phyloP scores from a whole-genome alignment of 92 coral and sea anemone genomes.

The Epizoanthus illoricatus region DNA sequence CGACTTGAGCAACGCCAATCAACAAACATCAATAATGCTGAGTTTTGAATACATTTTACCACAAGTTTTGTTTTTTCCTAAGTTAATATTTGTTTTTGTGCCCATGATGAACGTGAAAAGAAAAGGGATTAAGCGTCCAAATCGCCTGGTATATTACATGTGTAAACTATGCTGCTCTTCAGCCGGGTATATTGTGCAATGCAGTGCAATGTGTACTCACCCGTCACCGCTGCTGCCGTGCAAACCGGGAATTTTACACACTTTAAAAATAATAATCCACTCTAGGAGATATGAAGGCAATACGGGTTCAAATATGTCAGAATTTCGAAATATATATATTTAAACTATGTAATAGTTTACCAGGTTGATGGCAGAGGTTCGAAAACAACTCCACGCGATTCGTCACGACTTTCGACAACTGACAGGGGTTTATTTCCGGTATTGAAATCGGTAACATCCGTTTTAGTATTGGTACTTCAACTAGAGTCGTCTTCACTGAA shows the following conservation, averaged over 20 bases:
- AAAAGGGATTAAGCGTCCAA: constrained; percentile 20
- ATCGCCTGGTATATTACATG: constrained; percentile 19
- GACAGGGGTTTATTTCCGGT: constrained; percentile 26
- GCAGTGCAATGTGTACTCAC: background rate
- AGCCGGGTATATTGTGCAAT: constrained; percentile 7
- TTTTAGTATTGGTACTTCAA: background rate
- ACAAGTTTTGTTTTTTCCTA: constrained; percentile 29
- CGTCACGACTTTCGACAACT: too few species aligned
- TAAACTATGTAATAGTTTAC: too few species aligned
- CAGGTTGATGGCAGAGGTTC: too few species aligned
- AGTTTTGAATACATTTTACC: constrained; percentile 34
- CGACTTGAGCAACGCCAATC: constrained; percentile 36
- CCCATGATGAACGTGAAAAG: constrained; percentile 19
- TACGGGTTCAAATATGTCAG: background rate
- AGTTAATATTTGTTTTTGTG: constrained; percentile 37
- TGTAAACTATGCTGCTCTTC: background rate
- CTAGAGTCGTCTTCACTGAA: background rate
- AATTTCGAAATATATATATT: too few species aligned
- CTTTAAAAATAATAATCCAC: background rate
- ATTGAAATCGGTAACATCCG: background rate
- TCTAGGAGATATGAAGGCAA: background rate
- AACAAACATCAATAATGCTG: constrained; percentile 13
- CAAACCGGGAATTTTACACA: constrained; percentile 6
- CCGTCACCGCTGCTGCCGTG: background rate
- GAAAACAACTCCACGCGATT: too few species aligned